Conservation (phyloP, 2,888 invertebrate genomes). For the Glomeris marginata region DNA sequence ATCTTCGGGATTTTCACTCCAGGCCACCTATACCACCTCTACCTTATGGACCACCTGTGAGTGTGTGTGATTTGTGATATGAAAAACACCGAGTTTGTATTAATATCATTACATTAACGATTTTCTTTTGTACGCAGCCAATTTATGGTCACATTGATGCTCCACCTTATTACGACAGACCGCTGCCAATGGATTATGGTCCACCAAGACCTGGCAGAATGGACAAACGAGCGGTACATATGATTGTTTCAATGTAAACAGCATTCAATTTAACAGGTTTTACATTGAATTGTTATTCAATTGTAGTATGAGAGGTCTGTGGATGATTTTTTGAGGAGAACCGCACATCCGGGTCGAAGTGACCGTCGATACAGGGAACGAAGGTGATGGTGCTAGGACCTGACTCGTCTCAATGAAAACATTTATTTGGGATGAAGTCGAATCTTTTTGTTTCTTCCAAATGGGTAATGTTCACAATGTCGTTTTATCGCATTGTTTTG, state of each 20-base stretch:
- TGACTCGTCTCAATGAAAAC: too few species aligned
- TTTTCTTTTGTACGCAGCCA: too few species aligned
- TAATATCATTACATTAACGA: constrained; percentile 15
- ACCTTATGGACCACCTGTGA: constrained; percentile 57
- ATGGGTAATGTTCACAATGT: too few species aligned
- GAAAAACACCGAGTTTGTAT: too few species aligned
- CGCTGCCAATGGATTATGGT: constrained; percentile 60
- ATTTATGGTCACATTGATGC: constrained; percentile 31
- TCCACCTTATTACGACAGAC: constrained; percentile 61
- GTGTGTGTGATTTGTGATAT: constrained; percentile 15
- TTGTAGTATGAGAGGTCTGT: constrained; percentile 66
- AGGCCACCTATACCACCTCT: constrained; percentile 43
- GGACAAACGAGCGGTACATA: constrained; percentile 25
- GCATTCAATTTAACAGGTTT: constrained; percentile 1
- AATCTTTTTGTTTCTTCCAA: too few species aligned
- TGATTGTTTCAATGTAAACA: constrained; percentile 6
- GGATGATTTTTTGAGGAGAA: constrained; percentile 73
- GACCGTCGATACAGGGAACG: constrained; percentile 46
- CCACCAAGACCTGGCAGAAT: constrained; percentile 25
- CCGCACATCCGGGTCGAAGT: constrained; percentile 32
- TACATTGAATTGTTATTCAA: constrained; percentile 8
- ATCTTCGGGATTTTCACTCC: constrained; percentile 42
- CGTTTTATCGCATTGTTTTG: too few species aligned
- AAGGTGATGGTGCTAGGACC: constrained; percentile 16
- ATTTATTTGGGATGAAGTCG: too few species aligned